Base-by-base conservation (phyloP, 2,797 vertebrate genomes). In the Scarus forsteni region DNA sequence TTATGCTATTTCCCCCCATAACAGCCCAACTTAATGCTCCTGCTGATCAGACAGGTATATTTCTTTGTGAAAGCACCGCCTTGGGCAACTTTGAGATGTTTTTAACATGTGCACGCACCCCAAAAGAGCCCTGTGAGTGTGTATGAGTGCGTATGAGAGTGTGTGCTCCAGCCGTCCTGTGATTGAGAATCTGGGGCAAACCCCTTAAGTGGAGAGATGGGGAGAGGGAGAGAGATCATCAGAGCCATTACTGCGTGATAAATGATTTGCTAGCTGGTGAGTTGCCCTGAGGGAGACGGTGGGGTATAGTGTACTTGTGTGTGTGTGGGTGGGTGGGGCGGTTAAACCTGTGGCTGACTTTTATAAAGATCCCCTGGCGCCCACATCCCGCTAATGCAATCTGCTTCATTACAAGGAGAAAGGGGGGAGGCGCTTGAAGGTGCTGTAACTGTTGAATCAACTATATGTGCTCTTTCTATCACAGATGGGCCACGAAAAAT, bases 191-290 rank as follows among this genome's bases (percentile, higher is more conserved):
- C 85, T 88, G 70, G 88, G 86, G 81, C 78, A 90, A 88, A 87
- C 81, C 81, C 85, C 83, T 85, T 88, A 87, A 89, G 85, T 90
- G 85, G 73, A 81, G 77, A 85, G 80, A 87, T 65, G 70, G 72
- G 75, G 75, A 86, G 80, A 74, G 8, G 8, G 76, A 77, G 45
- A 74, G 72, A 83, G 88, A 91, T 92, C 81, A 92, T 91, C 86
- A 83, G 85, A 89, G 85, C 89, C 89, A 92, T 91, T 92, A 92
- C 80, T 60, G 72, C 40, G 66, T 92, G 91, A 92, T 92, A 89
- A 92, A 92, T 90, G 89, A 91, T 90, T 86, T 88, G 88, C 85
- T 85, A 52, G 83, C 70, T 79, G 78, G 75, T 87, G 89, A 89
- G 77, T 62, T 83, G 76, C 85, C 88, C 79, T 65, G 46, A 78